phyloP scores from a whole-genome alignment of 2,888 invertebrate genomes.

The Himalopsyche japonica region DNA sequence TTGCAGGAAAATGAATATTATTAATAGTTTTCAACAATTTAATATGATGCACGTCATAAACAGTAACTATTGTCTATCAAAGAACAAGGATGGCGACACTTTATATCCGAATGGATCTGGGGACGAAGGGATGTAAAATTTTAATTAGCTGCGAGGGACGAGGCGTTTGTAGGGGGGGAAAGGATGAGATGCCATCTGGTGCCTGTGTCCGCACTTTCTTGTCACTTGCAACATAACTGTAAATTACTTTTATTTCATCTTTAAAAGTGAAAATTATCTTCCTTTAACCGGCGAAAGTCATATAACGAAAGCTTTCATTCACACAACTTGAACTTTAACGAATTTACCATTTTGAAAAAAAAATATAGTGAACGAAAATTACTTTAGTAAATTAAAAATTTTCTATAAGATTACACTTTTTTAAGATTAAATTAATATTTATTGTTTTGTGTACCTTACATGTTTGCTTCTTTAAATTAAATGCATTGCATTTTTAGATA shows the following conservation, averaged over 20 bases:
- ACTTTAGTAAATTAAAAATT: background rate
- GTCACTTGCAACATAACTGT: background rate
- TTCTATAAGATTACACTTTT: background rate
- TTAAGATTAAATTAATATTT: no score
- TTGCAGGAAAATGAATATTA: background rate
- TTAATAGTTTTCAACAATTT: background rate
- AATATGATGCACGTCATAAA: constrained; percentile 10
- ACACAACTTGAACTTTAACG: background rate
- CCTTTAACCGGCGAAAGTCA: background rate
- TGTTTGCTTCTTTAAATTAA: no score
- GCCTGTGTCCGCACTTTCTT: background rate
- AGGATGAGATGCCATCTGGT: background rate
- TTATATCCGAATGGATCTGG: background rate
- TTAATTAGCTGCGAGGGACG: constrained; percentile 26
- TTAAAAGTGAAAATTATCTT: background rate
- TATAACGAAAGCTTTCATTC: background rate
- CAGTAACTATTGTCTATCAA: background rate
- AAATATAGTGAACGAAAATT: background rate
- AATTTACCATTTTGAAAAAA: background rate
- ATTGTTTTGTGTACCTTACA: no score
- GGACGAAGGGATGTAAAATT: constrained; percentile 29
- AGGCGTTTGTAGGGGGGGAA: background rate
- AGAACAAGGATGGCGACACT: background rate
- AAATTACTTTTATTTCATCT: constrained; percentile 2
- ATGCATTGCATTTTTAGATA: no score